Evolutionary conservation across 2,113 vertebrate genomes (phyloP), one percentile per base, ranked within the genome.

Genomic region (Rhegmatorhina hoffmannsi): DNA sequence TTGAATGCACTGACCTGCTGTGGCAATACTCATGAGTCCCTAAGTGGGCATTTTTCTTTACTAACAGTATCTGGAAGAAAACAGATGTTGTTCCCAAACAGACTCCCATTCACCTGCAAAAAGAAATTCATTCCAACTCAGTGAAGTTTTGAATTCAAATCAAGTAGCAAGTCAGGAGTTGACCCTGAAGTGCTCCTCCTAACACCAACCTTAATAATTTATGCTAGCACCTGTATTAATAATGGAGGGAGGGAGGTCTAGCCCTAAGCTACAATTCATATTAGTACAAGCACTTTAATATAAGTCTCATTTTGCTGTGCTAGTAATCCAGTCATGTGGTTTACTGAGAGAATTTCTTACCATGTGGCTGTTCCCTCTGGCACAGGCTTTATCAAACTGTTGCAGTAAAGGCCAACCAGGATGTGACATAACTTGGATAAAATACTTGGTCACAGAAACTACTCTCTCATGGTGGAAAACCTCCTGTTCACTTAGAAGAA

Each of bases 71-170:
- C 4, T 70, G 24, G 33, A 83, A 80, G 21, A 91, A 92, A 68
- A 24, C 33, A 59, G 46, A 52, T 64, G 44, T 79, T 75, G 26
- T 40, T 87, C 26, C 36, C 68, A 70, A 34, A 34, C 17, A 34
- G 56, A 21, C 7, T 79, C 62, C 24, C 33, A 49, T 89, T 89
- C 72, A 68, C 53, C 73, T 78, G 19, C 59, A 87, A 49, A 78
- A 64, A 76, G 19, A 94, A 82, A 55, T 40, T 67, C 1, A 33
- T 89, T 91, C 81, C 3, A 5, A 15, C 50, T 80, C 7, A 2
- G 74, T 80, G 78, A 73, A 62, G 28, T 87, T 92, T 69, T 85
- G n/a, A 69, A 80, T 94, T 95, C 70, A 89, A 85, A 84, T 84
- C 47, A 92, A 81, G 73, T 28, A 13, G 7, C 73, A 84, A 90